Base-by-base conservation (phyloP, 2,888 invertebrate species). In the Phytoseiulus persimilis region DNA sequence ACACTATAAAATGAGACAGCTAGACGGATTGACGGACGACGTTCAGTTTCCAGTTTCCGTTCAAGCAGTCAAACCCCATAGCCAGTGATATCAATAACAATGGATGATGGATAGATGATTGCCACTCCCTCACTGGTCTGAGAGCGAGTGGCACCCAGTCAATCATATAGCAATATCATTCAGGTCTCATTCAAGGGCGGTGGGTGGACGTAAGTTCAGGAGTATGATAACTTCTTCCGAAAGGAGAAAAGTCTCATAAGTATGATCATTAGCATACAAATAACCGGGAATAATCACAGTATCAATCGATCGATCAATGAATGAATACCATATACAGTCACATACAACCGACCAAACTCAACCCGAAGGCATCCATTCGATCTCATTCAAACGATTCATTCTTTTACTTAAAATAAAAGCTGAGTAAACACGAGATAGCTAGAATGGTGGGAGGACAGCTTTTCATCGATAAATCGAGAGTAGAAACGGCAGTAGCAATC, bases 381-480 rank as follows among this genome's bases (percentile, higher is more conserved):
- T 65, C 65, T 65, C 65, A 65, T 65, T 65, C 65, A 65, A 65
- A 65, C 65, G 28, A 65, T 39, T 39, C 65, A 65, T 65, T 65
- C 65, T 65, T 65, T 65, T 65, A 65, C 28, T 3, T 65, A 14
- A 65, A 65, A 65, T 65, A 65, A 65, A 65, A 65, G 65, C 65
- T 65, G 65, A 65, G 65, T 65, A 65, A 65, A 65, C 65, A 65
- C 65, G 65, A 65, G 65, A 65, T 65, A 65, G 65, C 65, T 65
- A 23, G 65, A 65, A 65, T 65, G 65, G 65, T 65, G 65, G 65
- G 65, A 65, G 65, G 65, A 90, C 65, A 84, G 90, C 46, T 83
- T 83, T 90, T 83, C n/a, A 90, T 91, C 91, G 90, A 89, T 39
- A 45, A 46, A 83, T 90, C 83, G 83, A 90, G 90, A 90, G 65